Evolutionary conservation across 2,797 vertebrate genomes (phyloP).

Genomic region (Spheniscus humboldti): DNA sequence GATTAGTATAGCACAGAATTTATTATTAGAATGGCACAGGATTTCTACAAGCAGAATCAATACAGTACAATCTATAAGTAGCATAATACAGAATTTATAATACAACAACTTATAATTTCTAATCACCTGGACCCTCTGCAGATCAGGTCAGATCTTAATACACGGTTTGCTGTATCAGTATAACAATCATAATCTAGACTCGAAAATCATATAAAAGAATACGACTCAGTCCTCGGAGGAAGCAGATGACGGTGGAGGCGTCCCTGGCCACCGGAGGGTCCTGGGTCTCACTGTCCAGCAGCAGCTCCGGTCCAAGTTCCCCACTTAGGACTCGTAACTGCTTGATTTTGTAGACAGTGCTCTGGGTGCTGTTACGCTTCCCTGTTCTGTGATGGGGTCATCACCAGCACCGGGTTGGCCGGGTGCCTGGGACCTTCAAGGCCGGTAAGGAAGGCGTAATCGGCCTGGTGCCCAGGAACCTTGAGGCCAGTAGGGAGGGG

Average conservation of each 20-base stretch:
- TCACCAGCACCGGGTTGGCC: background rate
- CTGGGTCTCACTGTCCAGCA: background rate
- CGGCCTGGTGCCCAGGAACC: background rate
- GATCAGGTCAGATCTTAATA: background rate
- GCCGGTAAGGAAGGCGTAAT: background rate
- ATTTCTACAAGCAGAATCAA: background rate
- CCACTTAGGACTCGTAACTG: background rate
- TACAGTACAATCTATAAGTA: background rate
- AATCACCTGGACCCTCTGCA: background rate
- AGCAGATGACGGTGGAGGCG: background rate
- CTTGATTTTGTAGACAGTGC: background rate
- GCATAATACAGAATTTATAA: background rate
- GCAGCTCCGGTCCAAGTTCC: background rate
- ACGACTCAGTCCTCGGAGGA: background rate
- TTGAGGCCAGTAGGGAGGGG: background rate
- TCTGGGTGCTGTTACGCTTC: background rate
- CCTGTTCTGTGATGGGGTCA: no score
- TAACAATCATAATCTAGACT: background rate
- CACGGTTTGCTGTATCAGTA: background rate
- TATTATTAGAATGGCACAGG: background rate
- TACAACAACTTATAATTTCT: background rate
- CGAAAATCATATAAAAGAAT: background rate
- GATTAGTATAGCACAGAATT: background rate
- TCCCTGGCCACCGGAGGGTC: background rate
- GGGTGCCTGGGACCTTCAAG: background rate